These are phyloP conservation scores for Drosophila ogumai DNA, from an alignment of 1,140 invertebrate genomes.

Conservation along the genomic window DNA sequence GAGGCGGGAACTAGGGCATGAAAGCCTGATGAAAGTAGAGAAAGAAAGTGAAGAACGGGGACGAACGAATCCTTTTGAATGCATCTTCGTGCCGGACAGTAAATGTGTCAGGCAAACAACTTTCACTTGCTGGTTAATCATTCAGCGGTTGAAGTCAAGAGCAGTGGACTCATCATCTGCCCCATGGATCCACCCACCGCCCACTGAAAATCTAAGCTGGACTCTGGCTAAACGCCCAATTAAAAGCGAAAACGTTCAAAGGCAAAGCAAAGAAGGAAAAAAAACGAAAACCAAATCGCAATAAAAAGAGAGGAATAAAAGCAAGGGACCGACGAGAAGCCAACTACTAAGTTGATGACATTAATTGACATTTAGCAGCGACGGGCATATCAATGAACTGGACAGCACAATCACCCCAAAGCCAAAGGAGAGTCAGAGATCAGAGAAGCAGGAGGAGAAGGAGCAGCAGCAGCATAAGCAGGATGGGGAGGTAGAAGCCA, in stretches of 20 bases:
- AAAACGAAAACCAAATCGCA: constrained; percentile 8
- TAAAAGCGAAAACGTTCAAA: constrained; percentile 80
- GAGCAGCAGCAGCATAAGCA: background rate
- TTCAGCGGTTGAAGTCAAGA: constrained; percentile 70
- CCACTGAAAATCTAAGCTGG: constrained; percentile 56
- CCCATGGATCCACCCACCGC: constrained; percentile 33
- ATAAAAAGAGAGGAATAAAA: constrained; percentile 22
- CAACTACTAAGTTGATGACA: constrained; percentile 74
- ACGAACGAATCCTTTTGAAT: constrained; percentile 39
- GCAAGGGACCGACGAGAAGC: constrained; percentile 37
- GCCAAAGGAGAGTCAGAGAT: constrained; percentile 43
- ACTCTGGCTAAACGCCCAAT: constrained; percentile 61
- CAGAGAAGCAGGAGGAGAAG: background rate
- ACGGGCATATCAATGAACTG: constrained; percentile 79
- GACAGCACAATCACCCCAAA: constrained; percentile 80
- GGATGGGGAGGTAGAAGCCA: constrained; percentile 3
- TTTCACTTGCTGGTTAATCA: constrained; percentile 61
- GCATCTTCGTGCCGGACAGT: constrained; percentile 22
- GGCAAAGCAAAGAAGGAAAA: constrained; percentile 12
- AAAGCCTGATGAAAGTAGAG: constrained; percentile 31
- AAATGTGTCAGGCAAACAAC: constrained; percentile 82
- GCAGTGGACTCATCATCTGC: constrained; percentile 33
- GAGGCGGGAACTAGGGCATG: constrained; percentile 32
- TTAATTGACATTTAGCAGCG: constrained; percentile 83
- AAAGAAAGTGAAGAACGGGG: constrained; percentile 17